A percentile compares a stretch with the other conserved stretches of the same genome.
Conservation (phyloP, 2,888 invertebrate species). For the Timandra comae region DNA sequence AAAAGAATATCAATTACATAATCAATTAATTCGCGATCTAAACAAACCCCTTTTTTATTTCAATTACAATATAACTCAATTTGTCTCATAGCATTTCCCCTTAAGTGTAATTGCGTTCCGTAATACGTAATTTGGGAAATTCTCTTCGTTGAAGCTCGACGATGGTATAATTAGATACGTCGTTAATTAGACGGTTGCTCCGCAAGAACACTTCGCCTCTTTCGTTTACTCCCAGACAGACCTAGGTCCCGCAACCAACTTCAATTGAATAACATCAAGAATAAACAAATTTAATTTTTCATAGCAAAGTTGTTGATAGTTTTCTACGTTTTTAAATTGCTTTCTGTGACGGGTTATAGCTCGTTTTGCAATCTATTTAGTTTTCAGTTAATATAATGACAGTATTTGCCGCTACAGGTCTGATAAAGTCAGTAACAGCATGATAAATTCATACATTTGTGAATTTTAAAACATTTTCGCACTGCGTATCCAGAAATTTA, state of each 20-base stretch:
- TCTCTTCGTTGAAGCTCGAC: constrained; percentile 48
- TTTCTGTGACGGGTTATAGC: too few species aligned
- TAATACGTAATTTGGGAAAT: constrained; percentile 67
- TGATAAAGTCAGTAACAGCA: too few species aligned
- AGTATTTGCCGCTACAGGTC: too few species aligned
- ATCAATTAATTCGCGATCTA: too few species aligned
- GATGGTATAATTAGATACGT: constrained; percentile 71
- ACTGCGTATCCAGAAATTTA: too few species aligned
- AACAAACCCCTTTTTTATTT: constrained; percentile 25
- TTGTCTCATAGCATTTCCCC: constrained; percentile 50
- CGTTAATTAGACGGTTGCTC: constrained; percentile 62
- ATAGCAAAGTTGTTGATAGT: too few species aligned
- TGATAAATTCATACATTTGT: too few species aligned
- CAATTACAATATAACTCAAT: constrained; percentile 43
- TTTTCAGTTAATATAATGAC: too few species aligned
- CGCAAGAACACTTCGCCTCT: constrained; percentile 57
- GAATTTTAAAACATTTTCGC: too few species aligned
- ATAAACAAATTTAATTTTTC: background rate
- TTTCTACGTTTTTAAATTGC: too few species aligned
- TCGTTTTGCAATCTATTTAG: too few species aligned
- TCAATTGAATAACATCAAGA: background rate
- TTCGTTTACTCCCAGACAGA: constrained; percentile 48
- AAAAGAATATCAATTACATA: constrained; percentile 1
- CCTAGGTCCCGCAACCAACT: background rate
- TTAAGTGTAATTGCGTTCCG: constrained; percentile 60